Conservation (phyloP, 2,888 invertebrate species). For the Alsophila aescularia region DNA sequence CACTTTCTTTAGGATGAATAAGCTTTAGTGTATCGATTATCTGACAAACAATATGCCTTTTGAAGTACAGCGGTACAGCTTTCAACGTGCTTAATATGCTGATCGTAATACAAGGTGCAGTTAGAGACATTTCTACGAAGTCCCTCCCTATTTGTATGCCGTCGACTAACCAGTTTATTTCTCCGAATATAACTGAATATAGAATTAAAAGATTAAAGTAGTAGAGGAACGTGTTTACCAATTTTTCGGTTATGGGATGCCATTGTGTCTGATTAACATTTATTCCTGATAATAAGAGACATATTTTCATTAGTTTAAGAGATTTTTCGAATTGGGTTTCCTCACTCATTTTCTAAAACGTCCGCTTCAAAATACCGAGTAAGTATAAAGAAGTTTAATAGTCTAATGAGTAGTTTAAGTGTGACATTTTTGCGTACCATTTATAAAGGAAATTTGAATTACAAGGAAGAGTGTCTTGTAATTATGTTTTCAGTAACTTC, state of each 20-base stretch:
- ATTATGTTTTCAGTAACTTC: conserved; percentile 2
- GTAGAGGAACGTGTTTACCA: conserved; percentile 45
- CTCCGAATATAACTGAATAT: conserved; percentile 55
- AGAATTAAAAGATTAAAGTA: conserved; percentile 54
- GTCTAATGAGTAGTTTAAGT: not conserved
- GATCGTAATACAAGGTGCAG: conserved; percentile 59
- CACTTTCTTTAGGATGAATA: conserved; percentile 48
- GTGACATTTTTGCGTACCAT: not conserved
- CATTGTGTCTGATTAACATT: conserved; percentile 36
- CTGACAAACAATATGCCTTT: conserved; percentile 44
- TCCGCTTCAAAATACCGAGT: too few species aligned
- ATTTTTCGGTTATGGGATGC: conserved; percentile 30
- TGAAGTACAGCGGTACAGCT: conserved; percentile 46
- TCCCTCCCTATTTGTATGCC: conserved; percentile 50
- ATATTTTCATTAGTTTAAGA: conserved; percentile 46
- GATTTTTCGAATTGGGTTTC: conserved; percentile 46
- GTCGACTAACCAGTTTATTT: conserved; percentile 56
- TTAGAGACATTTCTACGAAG: conserved; percentile 57
- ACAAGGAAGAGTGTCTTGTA: not conserved
- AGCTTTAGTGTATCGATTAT: conserved; percentile 51
- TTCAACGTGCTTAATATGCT: conserved; percentile 57
- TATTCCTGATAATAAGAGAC: conserved; percentile 58
- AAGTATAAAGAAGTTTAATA: conserved; percentile 10
- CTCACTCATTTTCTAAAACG: conserved; percentile 28
- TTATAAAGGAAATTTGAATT: conserved; percentile 1